These are phyloP conservation scores for Nothobranchius furzeri DNA, from an alignment of 2,113 vertebrate species.

Conservation along the genomic window DNA sequence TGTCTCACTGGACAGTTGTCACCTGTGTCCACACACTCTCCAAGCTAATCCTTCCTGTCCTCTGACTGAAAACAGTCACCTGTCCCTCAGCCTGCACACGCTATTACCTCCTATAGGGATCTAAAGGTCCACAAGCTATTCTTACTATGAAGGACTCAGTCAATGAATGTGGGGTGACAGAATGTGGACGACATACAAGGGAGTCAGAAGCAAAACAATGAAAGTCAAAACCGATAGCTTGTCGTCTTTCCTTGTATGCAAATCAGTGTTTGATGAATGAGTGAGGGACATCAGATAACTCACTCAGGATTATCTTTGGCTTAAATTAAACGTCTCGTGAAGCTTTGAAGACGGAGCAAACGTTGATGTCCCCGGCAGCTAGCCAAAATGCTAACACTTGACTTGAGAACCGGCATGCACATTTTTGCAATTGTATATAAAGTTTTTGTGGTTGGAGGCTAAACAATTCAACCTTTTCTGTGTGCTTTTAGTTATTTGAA, in stretches of 20 bases:
- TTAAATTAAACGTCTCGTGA: constrained; percentile 11
- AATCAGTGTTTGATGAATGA: constrained; percentile 38
- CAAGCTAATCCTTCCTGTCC: constrained; percentile 44
- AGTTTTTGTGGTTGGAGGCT: too few species aligned
- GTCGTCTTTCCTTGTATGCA: constrained; percentile 15
- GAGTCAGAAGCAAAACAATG: neutral
- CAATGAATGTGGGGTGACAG: constrained; percentile 11
- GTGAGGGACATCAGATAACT: constrained; percentile 32
- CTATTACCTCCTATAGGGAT: constrained; percentile 36
- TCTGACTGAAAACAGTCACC: constrained; percentile 13
- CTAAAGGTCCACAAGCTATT: constrained; percentile 49
- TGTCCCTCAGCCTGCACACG: constrained; percentile 31
- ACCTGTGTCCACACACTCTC: constrained; percentile 34
- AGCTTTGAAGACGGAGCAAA: constrained; percentile 24
- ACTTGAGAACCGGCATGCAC: neutral
- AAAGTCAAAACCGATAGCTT: neutral
- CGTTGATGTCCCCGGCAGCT: neutral
- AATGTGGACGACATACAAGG: constrained; percentile 5
- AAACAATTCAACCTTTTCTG: neutral
- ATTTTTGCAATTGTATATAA: too few species aligned
- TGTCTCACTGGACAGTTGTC: neutral
- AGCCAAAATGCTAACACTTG: neutral
- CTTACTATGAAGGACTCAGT: constrained; percentile 22
- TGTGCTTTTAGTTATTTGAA: constrained; percentile 25
- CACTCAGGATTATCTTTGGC: constrained; percentile 14